Percentiles rank a stretch among this genome's conserved stretches.
Conservation (phyloP, 2,797 vertebrate species). For the Meriones psammophilus region DNA sequence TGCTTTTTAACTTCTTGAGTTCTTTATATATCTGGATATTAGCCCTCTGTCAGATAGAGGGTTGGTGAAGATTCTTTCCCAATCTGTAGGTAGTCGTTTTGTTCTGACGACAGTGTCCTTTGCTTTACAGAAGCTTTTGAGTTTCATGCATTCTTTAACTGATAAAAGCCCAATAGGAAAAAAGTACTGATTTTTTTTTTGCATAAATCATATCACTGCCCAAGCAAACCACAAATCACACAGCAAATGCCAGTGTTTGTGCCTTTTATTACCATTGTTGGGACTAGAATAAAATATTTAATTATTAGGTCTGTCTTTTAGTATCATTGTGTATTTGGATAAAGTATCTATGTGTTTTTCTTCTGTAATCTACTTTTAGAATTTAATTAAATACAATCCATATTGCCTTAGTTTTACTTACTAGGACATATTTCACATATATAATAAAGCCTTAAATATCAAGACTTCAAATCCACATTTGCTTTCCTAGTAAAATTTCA, state of each 20-base stretch:
- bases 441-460: slow-evolving; percentile 6
- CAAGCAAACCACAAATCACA: neutral
- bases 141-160: neutral
- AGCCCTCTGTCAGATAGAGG: too few relatives aligned
- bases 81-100: too few relatives aligned
- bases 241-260: neutral
- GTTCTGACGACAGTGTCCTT: too few relatives aligned
- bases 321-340: neutral
- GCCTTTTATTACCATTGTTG: slow-evolving; percentile 18
- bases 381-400: neutral
- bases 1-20: too few relatives aligned
- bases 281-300: neutral
- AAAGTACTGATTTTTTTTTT: neutral
- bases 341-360: neutral
- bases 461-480: neutral
- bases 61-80: too few relatives aligned
- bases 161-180: neutral
- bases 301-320: neutral
- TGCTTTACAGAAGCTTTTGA: too few relatives aligned
- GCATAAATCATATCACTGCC: neutral
- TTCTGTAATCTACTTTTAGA: slow-evolving; percentile 25
- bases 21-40: too few relatives aligned
- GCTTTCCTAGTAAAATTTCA: neutral
- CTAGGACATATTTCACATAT: slow-evolving; percentile 1
- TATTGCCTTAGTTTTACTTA: neutral